Evolutionary conservation across 2,113 vertebrate genomes (phyloP).

Genomic region (Eretmochelys imbricata): DNA sequence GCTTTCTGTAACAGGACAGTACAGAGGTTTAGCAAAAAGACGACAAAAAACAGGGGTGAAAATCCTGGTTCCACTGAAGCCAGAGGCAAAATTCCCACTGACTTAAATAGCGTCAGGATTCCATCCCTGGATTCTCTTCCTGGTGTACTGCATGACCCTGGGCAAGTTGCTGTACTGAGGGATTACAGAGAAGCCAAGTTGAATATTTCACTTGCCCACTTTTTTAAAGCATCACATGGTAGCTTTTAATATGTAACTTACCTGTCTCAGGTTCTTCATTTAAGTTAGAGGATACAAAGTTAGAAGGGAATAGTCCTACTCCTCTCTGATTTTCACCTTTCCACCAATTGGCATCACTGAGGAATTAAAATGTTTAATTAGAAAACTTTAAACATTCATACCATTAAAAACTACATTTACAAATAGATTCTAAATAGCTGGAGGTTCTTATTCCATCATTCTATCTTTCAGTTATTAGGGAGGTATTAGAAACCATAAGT

Average conservation of each 20-base stretch:
- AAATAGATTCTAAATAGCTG: background rate
- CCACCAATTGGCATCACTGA: conserved; percentile 98
- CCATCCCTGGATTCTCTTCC: background rate
- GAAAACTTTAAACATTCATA: background rate
- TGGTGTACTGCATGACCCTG: background rate
- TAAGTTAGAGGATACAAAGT: conserved; percentile 94
- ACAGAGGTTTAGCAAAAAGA: background rate
- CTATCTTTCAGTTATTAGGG: background rate
- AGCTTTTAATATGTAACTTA: conserved; percentile 56
- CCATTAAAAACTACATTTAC: background rate
- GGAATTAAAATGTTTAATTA: background rate
- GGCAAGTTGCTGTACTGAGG: background rate
- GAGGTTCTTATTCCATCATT: background rate
- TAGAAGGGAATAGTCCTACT: conserved; percentile 95
- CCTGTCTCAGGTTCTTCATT: conserved; percentile 90
- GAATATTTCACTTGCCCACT: background rate
- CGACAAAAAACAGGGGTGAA: background rate
- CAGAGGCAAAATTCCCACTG: background rate
- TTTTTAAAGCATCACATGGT: rapidly evolving
- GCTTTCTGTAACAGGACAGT: background rate
- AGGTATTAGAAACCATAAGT: background rate
- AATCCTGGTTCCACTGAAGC: background rate
- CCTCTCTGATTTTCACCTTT: conserved; percentile 98
- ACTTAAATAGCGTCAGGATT: background rate
- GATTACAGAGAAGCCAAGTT: background rate